Conservation (phyloP, 1,140 invertebrate species). For the Nephila pilipes region DNA sequence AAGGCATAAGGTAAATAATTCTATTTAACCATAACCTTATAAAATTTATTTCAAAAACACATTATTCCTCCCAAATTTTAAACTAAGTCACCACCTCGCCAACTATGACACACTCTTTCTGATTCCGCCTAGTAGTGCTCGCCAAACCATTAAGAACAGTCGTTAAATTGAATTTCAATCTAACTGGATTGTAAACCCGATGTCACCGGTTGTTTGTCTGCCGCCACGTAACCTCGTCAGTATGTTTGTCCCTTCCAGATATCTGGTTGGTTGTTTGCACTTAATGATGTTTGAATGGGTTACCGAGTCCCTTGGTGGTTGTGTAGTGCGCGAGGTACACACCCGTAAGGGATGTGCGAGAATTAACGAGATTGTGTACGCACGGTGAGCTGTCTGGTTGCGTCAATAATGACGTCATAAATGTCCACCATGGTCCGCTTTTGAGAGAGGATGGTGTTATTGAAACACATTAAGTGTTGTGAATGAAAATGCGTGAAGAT, state of each 20-base stretch:
- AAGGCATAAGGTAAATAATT: too few species aligned
- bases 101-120: too few species aligned
- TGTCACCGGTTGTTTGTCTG: background rate
- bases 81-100: too few species aligned
- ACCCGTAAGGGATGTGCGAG: background rate
- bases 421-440: too few species aligned
- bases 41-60: background rate
- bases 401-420: too few species aligned
- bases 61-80: too few species aligned
- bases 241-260: background rate
- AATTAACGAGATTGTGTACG: background rate
- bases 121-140: too few species aligned
- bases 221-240: background rate
- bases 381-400: too few species aligned
- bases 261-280: background rate
- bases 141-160: too few species aligned
- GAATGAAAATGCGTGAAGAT: too few species aligned
- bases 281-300: conserved; percentile 17
- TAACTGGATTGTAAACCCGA: background rate
- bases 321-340: background rate
- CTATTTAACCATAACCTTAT: background rate
- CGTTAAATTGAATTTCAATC: background rate
- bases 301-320: background rate
- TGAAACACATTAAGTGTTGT: too few species aligned
- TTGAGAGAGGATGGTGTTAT: too few species aligned